Conservation (phyloP, 2,113 vertebrate species). For the Azemiops feae region DNA sequence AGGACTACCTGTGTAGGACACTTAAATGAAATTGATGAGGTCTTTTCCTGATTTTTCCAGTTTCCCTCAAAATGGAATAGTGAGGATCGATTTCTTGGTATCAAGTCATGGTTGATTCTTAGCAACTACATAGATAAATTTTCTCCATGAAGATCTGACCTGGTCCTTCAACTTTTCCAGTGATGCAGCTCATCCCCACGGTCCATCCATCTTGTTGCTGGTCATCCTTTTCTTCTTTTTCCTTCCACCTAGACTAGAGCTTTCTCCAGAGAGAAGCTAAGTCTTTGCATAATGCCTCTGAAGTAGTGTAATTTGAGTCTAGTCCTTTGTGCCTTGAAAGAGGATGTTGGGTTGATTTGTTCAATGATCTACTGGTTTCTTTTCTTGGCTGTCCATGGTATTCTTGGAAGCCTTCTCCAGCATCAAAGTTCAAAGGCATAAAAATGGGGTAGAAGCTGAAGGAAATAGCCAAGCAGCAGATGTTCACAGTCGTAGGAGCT, state of each 20-base stretch:
- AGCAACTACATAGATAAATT: neutral
- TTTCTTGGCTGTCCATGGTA: neutral
- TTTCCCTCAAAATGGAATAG: neutral
- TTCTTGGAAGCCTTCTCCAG: neutral
- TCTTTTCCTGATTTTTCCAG: too few relatives aligned
- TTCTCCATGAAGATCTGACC: neutral
- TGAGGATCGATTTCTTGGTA: neutral
- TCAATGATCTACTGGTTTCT: neutral
- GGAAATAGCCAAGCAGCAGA: neutral
- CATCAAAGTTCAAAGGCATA: neutral
- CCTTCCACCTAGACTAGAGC: neutral
- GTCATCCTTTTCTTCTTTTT: neutral
- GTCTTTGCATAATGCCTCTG: neutral
- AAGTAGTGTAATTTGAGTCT: neutral
- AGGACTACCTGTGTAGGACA: too few relatives aligned
- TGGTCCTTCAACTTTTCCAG: neutral
- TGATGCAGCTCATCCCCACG: neutral
- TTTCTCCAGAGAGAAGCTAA: neutral
- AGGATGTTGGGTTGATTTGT: neutral
- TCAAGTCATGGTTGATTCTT: neutral
- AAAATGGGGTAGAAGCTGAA: neutral
- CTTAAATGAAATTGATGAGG: neutral
- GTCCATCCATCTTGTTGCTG: neutral
- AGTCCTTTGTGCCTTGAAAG: neutral
- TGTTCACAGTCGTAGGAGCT: neutral